phyloP scores from a whole-genome alignment of 1,140 invertebrate species.

The Trachymyrmex cornetzi region DNA sequence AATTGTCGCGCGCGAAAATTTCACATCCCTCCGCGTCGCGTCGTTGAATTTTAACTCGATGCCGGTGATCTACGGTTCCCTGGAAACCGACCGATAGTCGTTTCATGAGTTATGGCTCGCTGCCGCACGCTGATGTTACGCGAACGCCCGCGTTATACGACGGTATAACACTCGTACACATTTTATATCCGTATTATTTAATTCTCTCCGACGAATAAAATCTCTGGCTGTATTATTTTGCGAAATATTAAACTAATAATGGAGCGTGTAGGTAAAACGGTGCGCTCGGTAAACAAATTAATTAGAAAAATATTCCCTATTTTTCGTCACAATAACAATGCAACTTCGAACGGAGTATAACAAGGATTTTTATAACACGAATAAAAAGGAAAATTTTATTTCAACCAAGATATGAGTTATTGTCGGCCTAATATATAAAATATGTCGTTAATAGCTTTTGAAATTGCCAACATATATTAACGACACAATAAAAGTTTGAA shows the following conservation, averaged over 20 bases:
- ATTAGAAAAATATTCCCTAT: conserved; percentile 38
- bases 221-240: conserved; percentile 39
- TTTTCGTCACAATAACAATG: conserved; percentile 5
- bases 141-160: conserved; percentile 32
- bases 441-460: not conserved
- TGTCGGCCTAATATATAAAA: not conserved
- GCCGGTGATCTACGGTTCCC: conserved; percentile 53
- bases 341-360: not conserved
- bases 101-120: conserved; percentile 56
- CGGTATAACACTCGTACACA: not conserved
- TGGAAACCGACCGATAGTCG: conserved; percentile 58
- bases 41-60: conserved; percentile 65
- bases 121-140: conserved; percentile 34
- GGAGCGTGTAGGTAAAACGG: not conserved
- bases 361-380: not conserved
- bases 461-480: not conserved
- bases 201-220: not conserved
- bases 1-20: conserved; percentile 57
- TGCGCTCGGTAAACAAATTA: conserved; percentile 30
- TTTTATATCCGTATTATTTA: conserved; percentile 53
- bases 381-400: conserved; percentile 9
- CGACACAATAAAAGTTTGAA: not conserved
- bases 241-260: conserved; percentile 39
- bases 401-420: not conserved
- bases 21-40: conserved; percentile 42